A percentile compares a stretch with the other conserved stretches of the same genome.
These are phyloP conservation scores for Paguma larvata DNA, from an alignment of 2,797 vertebrate species.

Conservation along the genomic window DNA sequence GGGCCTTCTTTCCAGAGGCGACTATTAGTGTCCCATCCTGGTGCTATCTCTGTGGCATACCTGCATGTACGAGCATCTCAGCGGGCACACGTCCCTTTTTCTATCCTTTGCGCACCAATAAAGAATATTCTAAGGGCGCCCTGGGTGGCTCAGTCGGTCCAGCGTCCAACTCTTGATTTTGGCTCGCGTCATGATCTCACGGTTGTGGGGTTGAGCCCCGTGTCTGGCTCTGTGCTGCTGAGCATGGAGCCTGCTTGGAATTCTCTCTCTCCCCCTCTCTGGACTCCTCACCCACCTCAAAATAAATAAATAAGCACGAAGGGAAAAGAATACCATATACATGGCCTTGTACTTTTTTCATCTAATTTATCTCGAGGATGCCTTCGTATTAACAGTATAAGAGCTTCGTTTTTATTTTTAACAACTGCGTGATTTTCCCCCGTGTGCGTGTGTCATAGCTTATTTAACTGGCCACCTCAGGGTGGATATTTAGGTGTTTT, in stretches of 20 bases:
- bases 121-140: too few species aligned
- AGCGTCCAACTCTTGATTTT: too few species aligned
- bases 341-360: neutral
- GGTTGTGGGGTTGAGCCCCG: too few species aligned
- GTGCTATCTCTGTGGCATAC: neutral
- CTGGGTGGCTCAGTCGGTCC: too few species aligned
- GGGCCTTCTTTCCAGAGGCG: neutral
- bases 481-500: neutral
- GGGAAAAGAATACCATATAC: neutral
- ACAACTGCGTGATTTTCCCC: neutral
- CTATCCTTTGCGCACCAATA: neutral
- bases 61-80: neutral
- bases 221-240: too few species aligned
- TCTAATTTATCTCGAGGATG: neutral
- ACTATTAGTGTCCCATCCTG: neutral
- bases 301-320: too few species aligned
- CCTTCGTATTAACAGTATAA: neutral
- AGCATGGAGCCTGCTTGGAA: too few species aligned
- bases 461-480: neutral
- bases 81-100: neutral
- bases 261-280: too few species aligned
- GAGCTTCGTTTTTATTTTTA: neutral
- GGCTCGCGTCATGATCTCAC: too few species aligned
- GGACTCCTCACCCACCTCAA: too few species aligned
- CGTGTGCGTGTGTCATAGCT: neutral